Evolutionary conservation across 2,113 vertebrate species (phyloP), one percentile per base, ranked within the genome.

Genomic region (Nestor notabilis): DNA sequence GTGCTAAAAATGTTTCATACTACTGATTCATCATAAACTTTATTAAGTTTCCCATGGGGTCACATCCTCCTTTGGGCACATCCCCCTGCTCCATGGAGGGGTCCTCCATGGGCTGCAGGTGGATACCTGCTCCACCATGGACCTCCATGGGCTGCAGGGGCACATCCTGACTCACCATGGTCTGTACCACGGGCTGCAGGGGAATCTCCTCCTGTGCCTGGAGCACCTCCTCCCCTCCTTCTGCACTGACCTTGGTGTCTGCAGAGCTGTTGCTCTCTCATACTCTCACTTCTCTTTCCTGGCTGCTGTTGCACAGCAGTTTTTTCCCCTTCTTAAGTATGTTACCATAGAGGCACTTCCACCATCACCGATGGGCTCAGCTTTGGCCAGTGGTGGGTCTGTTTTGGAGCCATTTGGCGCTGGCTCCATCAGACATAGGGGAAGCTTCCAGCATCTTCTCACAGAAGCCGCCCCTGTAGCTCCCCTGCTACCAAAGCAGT

Each of bases 21-120:
- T 80, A 29, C 13, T 79, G 29, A 46, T 58, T 90, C 37, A n/a
- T 14, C 25, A 31, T 69, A 25, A 61, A 71, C 41, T 44, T 43
- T 13, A 49, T 77, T 46, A 53, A 82, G 12, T 29, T 33, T 49
- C 20, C 44, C 28, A 11, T 5, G 12, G 56, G 43, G 19, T 61
- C 44, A 61, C n/a, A 61, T 3, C n/a, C 28, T 61, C 19, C 20
- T 49, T 61, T 12, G 12, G 28, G 11, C 56, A 37, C 56, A 31
- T 18, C 20, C 27, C 8, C 10, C 37, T 68, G 27, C 18, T 63
- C 16, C 28, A 16, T 15, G 2, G 6, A 29, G 52, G 13, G 3
- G 23, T 64, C 16, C 16, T 70, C 37, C 35, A 21, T 0, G 0
- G 52, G 10, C 53, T 87, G n/a, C 24, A 12, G 46, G 24, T 23